Evolutionary conservation across 2,113 vertebrate genomes (phyloP), one percentile per base, ranked within the genome.

Genomic region (Coptodon rendalli): DNA sequence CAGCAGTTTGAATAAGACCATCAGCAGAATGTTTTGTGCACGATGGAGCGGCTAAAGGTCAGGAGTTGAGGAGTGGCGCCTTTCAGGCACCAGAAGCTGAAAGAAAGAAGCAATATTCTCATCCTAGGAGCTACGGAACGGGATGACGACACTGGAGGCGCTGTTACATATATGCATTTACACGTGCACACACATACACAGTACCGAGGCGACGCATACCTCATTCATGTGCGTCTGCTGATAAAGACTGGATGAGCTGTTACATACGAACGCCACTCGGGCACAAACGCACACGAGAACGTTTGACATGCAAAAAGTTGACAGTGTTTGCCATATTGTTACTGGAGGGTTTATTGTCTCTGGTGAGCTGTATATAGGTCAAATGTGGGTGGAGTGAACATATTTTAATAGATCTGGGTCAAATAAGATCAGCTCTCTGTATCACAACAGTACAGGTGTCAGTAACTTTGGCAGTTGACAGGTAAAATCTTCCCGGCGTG

Each of bases 91-190:
- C 24, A 43, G 56, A 91, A 83, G 57, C 83, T 73, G 79, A 82
- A 85, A 34, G 45, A 52, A 71, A 79, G 59, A 93, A 94, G 93
- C 95, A 95, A 95, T 95, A 94, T 90, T 90, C 48, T 87, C 85
- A 85, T 89, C 83, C 82, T 40, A 61, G 43, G 22, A 91, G 66
- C 68, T 48, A n/a, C 52, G 3, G 38, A 71, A 59, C 40, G 0
- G 13, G 81, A 87, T 43, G 36, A 81, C 78, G 22, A 91, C 91
- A 90, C 89, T 90, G 92, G 93, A 96, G 86, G 48, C 86, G 31
- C 94, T 94, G 94, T 95, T 94, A 93, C 93, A 89, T 83, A 85
- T 92, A 89, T 91, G 88, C 92, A 93, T 93, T 89, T 80, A 89
- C 68, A 83, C 40, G 10, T 56, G 81, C 83, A 50, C 59, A 71